Evolutionary conservation across 2,113 vertebrate species (phyloP).

Genomic region (Scopus umbretta): DNA sequence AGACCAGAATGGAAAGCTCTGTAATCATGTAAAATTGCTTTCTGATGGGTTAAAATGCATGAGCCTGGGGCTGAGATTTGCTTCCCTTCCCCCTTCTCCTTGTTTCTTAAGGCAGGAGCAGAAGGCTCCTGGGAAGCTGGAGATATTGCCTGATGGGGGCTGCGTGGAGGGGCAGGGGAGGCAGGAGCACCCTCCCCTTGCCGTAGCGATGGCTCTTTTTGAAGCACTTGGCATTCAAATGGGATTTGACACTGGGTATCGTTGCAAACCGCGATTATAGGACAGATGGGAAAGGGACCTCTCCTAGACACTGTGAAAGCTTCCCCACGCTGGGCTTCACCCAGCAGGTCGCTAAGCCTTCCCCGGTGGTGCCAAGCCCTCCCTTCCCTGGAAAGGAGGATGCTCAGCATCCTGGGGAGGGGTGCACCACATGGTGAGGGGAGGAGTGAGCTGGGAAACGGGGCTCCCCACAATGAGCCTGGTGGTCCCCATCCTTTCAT

Average conservation of each 20-base stretch:
- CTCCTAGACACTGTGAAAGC: accelerated
- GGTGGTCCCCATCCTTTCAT: not conserved
- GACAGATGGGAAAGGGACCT: not conserved
- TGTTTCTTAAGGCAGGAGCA: not conserved
- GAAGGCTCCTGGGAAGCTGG: not conserved
- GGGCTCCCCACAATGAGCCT: not conserved
- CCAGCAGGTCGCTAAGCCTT: not conserved
- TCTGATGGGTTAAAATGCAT: not conserved
- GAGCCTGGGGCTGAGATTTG: not conserved
- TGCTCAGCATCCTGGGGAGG: not conserved
- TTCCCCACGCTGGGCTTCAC: not conserved
- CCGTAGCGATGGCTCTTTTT: not conserved
- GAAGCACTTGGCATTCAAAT: accelerated
- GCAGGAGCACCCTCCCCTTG: not conserved
- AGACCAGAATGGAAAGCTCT: not conserved
- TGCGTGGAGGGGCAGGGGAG: not conserved
- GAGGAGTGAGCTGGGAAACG: not conserved
- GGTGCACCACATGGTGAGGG: accelerated
- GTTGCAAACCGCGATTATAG: not conserved
- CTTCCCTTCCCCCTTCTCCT: not conserved
- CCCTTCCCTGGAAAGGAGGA: not conserved
- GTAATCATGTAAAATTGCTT: not conserved
- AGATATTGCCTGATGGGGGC: not conserved
- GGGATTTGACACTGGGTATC: not conserved
- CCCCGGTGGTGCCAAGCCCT: not conserved